Conservation (phyloP, 2,797 vertebrate genomes). For the Otolemur crassicaudatus region DNA sequence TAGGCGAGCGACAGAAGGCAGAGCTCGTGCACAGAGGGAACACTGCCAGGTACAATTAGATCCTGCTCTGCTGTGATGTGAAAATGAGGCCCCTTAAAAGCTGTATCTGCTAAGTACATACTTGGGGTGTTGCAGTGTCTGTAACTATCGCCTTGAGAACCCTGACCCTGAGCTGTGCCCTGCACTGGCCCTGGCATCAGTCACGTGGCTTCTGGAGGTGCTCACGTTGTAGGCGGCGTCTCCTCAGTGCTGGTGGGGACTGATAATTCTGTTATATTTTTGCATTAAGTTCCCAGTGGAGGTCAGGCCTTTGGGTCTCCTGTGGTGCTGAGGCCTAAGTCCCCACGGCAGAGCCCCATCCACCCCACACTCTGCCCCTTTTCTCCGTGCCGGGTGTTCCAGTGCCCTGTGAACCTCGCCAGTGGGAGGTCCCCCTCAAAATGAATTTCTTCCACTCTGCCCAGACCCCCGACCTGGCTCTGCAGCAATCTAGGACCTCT, state of each 20-base stretch:
- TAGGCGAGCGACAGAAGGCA: neutral
- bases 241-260: conserved; percentile 64
- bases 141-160: conserved; percentile 72
- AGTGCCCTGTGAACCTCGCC: rapidly evolving
- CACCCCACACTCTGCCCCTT: neutral
- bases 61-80: conserved; percentile 68
- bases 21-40: neutral
- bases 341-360: neutral
- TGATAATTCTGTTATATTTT: conserved; percentile 68
- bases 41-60: neutral
- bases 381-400: rapidly evolving
- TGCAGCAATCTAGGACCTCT: neutral
- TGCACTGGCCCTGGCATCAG: conserved; percentile 21
- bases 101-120: conserved; percentile 69
- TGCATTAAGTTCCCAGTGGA: conserved; percentile 72
- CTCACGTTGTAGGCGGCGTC: neutral
- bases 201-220: too few relatives aligned
- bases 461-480: neutral
- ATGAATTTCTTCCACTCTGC: neutral
- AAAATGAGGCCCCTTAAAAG: neutral
- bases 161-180: conserved; percentile 59
- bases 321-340: conserved; percentile 31
- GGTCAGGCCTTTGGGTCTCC: conserved; percentile 53
- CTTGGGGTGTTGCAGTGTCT: conserved; percentile 59
- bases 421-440: neutral